These are phyloP conservation scores for Xyrichtys novacula DNA, from an alignment of 2,797 vertebrate species.

Conservation along the genomic window DNA sequence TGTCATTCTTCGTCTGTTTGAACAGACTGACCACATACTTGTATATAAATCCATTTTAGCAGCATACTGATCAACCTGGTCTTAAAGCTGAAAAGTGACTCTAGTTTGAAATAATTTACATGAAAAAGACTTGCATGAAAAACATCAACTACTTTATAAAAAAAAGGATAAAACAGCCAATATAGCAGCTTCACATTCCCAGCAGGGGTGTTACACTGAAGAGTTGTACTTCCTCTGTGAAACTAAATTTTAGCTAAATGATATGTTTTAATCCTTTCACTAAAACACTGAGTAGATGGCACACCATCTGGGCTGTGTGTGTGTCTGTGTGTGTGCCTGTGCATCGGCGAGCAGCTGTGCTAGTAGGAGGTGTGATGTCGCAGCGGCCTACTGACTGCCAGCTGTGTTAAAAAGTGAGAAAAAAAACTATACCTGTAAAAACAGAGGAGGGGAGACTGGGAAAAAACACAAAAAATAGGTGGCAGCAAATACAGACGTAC, in stretches of 20 bases:
- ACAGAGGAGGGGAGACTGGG: background rate
- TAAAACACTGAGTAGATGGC: slow-evolving; percentile 53
- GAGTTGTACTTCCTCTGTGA: slow-evolving; percentile 42
- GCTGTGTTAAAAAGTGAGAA: slow-evolving; percentile 69
- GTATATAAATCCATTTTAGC: no score
- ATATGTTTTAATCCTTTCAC: slow-evolving; percentile 68
- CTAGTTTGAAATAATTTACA: slow-evolving; percentile 7
- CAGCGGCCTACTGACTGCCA: slow-evolving; percentile 63
- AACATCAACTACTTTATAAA: slow-evolving; percentile 20
- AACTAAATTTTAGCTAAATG: slow-evolving; percentile 66
- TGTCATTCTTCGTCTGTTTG: no score
- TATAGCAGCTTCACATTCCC: slow-evolving; percentile 24
- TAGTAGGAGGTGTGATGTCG: slow-evolving; percentile 70
- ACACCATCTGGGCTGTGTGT: slow-evolving; percentile 64
- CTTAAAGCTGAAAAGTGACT: no score
- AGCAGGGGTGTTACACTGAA: slow-evolving; percentile 33
- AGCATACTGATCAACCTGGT: background rate
- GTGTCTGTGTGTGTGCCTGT: slow-evolving; percentile 15
- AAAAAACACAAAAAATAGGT: slow-evolving; percentile 19
- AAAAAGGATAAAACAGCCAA: slow-evolving; percentile 22
- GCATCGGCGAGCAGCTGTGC: slow-evolving; percentile 58
- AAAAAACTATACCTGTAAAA: slow-evolving; percentile 60
- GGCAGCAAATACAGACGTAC: slow-evolving; percentile 29
- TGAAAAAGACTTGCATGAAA: slow-evolving; percentile 16
- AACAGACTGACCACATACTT: no score